Conservation (phyloP, 2,113 vertebrate genomes). For the Pygoscelis adeliae region DNA sequence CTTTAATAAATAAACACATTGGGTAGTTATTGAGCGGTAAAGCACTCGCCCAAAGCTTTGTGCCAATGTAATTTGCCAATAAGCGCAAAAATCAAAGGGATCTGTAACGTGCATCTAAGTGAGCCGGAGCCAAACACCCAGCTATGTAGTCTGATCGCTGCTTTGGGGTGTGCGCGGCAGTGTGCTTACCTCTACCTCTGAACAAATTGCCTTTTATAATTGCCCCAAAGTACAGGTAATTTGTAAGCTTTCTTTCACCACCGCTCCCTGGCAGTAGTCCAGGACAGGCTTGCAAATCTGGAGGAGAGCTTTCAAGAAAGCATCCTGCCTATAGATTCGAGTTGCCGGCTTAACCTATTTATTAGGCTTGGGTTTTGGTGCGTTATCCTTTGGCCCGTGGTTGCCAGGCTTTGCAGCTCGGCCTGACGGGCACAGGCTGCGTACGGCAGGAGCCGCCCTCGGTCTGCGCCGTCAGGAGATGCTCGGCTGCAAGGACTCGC, state of each 20-base stretch:
- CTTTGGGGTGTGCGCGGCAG: background rate
- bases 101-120: background rate
- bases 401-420: background rate
- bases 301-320: background rate
- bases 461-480: rapidly evolving
- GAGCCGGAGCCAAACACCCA: background rate
- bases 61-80: background rate
- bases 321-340: background rate
- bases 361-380: background rate
- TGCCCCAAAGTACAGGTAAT: conserved; percentile 46
- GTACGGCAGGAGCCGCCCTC: rapidly evolving
- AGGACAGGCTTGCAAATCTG: background rate
- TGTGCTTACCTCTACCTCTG: background rate
- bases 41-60: background rate
- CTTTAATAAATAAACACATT: background rate
- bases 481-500: rapidly evolving
- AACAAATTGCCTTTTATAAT: conserved; percentile 47
- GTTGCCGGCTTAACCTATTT: background rate
- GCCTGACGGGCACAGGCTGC: rapidly evolving
- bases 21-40: background rate
- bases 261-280: background rate
- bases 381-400: background rate
- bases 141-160: background rate
- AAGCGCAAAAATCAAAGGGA: background rate
- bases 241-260: conserved; percentile 12